These are phyloP conservation scores for Heliconius hewitsoni DNA, from an alignment of 1,140 invertebrate species.

Conservation along the genomic window DNA sequence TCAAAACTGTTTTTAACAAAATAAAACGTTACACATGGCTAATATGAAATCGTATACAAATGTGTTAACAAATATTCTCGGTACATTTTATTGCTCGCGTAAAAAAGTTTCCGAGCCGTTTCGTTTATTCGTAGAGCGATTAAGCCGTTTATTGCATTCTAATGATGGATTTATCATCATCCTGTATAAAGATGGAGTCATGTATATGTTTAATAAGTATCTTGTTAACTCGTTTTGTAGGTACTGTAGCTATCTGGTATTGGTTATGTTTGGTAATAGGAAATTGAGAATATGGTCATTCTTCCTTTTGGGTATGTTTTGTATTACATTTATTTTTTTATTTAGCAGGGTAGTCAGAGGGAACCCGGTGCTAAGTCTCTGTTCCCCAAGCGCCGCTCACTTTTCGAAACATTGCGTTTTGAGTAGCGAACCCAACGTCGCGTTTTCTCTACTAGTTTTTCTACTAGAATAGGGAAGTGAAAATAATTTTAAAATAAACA, in stretches of 20 bases:
- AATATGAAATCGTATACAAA: conserved; percentile 13
- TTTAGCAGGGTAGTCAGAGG: no score
- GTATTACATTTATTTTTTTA: background rate
- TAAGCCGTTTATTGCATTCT: conserved; percentile 14
- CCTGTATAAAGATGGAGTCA: conserved; percentile 1
- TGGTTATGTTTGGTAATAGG: no score
- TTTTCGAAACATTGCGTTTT: background rate
- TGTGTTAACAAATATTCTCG: conserved; percentile 14
- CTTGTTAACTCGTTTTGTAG: background rate
- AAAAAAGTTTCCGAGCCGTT: conserved; percentile 4
- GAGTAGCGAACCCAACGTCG: background rate
- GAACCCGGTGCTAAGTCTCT: no score
- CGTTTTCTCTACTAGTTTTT: no score
- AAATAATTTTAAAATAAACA: no score
- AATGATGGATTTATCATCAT: conserved; percentile 24
- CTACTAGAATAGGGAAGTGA: no score
- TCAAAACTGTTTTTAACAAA: background rate
- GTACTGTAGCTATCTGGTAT: background rate
- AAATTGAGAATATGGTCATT: no score
- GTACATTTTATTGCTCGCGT: conserved; percentile 18
- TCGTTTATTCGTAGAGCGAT: conserved; percentile 8
- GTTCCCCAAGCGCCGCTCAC: background rate
- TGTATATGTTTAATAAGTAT: conserved; percentile 1
- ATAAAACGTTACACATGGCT: conserved; percentile 26
- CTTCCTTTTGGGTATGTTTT: no score